phyloP scores from a whole-genome alignment of 2,113 vertebrate species.

The Stomatorhinus ivindoensis region DNA sequence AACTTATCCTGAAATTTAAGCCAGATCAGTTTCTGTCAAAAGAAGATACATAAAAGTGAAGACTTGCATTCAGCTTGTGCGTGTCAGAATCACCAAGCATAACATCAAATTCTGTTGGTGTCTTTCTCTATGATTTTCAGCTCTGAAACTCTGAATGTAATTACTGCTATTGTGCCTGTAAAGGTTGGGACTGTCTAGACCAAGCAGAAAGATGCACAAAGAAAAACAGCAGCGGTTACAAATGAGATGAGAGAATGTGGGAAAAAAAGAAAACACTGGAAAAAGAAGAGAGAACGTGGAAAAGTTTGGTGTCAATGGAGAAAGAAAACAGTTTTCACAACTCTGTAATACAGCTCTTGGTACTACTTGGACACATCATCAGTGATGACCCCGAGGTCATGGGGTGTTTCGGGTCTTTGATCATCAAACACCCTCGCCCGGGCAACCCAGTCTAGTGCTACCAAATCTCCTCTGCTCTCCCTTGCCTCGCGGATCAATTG shows the following conservation, averaged over 20 bases:
- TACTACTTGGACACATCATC: too few species aligned
- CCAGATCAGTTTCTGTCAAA: background rate
- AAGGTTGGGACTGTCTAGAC: background rate
- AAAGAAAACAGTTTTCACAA: background rate
- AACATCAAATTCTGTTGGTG: background rate
- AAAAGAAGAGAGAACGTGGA: background rate
- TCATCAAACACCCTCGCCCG: too few species aligned
- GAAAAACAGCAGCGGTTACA: background rate
- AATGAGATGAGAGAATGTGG: background rate
- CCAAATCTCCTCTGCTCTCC: too few species aligned
- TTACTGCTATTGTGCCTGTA: background rate
- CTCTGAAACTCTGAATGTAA: background rate
- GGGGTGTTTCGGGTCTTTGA: too few species aligned
- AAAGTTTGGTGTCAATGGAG: background rate
- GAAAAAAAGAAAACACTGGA: too few species aligned
- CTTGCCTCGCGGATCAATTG: too few species aligned
- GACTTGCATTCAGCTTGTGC: background rate
- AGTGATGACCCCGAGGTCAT: too few species aligned
- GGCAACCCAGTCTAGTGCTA: too few species aligned
- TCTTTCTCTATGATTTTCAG: background rate
- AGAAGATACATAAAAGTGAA: background rate
- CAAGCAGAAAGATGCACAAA: background rate
- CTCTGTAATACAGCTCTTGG: too few species aligned
- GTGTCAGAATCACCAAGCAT: background rate
- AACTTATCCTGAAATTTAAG: background rate